Conservation (phyloP, 2,888 invertebrate genomes). For the Slavum lentiscoides region DNA sequence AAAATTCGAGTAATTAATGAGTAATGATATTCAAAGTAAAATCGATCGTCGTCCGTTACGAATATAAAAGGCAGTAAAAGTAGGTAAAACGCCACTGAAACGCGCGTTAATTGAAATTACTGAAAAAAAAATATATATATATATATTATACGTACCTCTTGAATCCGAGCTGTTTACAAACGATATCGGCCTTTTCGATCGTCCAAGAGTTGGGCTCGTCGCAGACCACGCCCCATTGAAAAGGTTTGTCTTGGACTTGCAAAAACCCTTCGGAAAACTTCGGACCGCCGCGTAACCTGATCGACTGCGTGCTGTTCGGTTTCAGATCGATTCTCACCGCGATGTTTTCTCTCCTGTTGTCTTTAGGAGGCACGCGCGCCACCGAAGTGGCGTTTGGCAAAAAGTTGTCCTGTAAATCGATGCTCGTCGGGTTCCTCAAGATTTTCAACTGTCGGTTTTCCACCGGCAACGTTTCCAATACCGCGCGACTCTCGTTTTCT, state of each 20-base stretch:
- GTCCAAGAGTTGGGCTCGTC: slow-evolving; percentile 62
- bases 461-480: slow-evolving; percentile 32
- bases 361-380: background rate
- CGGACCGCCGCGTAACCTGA: slow-evolving; percentile 62
- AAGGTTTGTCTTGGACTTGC: slow-evolving; percentile 60
- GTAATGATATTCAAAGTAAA: no score
- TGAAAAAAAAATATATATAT: no score
- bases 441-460: slow-evolving; percentile 43
- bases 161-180: slow-evolving; percentile 64
- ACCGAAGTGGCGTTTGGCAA: slow-evolving; percentile 34
- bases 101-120: background rate
- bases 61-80: no score
- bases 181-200: slow-evolving; percentile 62
- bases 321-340: slow-evolving; percentile 41
- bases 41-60: no score
- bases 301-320: slow-evolving; percentile 49
- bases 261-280: slow-evolving; percentile 62
- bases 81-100: no score
- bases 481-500: slow-evolving; percentile 24
- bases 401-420: slow-evolving; percentile 45
- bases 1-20: no score
- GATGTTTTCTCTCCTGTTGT: slow-evolving; percentile 7
- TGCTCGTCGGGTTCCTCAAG: slow-evolving; percentile 28
- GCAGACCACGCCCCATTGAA: slow-evolving; percentile 63
- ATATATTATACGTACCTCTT: slow-evolving; percentile 59